Base-by-base conservation (phyloP, 1,140 invertebrate species). In the Drosophila truncata region DNA sequence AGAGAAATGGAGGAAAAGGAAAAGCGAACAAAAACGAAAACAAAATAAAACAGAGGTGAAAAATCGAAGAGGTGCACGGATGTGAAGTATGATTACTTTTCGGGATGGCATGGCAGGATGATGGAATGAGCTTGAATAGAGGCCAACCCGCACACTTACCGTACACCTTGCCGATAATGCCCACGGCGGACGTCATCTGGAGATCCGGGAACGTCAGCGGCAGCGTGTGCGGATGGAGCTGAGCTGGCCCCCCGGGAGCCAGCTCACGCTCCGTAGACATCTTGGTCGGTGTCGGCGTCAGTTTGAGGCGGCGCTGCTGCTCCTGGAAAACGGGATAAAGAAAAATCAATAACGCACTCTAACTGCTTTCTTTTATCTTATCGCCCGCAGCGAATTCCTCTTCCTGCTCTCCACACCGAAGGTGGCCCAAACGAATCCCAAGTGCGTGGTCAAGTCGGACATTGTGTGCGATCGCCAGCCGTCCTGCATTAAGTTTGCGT, bases 401-500 rank as follows among this genome's bases (percentile, higher is more conserved):
- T 95, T 94, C 91, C 94, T 95, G 82, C 94, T 97, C 37, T 95
- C 95, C 74, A 93, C 94, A 42, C 93, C 94, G 18, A 96, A 95
- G 93, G 93, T 97, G 37, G 80, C 91, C 31, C 92, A 94, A 61
- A 97, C 96, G 39, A 98, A 98, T 94, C 94, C 95, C 33, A 94
- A 94, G 74, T 97, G 96, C 92, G 70, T 93, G 27, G 85, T 98
- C 39, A 97, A 96, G 94, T 95, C 96, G n/a, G 95, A 96, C 77
- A 93, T 98, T 70, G 94, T 97, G 1, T 97, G 96, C 93, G 95
- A 98, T 93, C 93, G 96, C 70, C 95, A 95, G 79, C 95, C 97
- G 57, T 96, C 97, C 20, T 92, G 94, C 59, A 92, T 98, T 25
- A 95, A 93, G 74, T 93, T 95, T 52, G 82, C 92, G n/a, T 77